Evolutionary conservation across 2,797 vertebrate genomes (phyloP), one percentile per base, ranked within the genome.

Genomic region (Sternarchorhynchus goeldii): DNA sequence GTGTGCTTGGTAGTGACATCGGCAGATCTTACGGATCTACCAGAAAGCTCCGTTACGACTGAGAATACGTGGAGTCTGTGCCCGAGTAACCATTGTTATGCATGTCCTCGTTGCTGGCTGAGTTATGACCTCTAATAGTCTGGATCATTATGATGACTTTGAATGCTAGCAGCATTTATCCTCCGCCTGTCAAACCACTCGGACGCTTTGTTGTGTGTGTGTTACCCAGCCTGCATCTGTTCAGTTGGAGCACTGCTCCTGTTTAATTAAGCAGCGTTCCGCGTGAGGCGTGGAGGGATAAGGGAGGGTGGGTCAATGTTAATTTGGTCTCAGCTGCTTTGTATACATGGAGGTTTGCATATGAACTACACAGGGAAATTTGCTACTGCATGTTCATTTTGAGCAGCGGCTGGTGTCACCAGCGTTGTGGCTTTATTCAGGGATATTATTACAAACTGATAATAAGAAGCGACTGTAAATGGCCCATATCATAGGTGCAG

Each of bases 221-320:
- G 83, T 90, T 88, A 85, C 89, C 88, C 87, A 87, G 74, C 81
- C 86, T 76, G 32, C 82, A 88, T 87, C 55, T 72, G 60, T 31
- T 66, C 82, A 82, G 84, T 71, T 81, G 84, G 81, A 81, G 79
- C 82, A 75, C 21, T 45, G 81, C 76, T 88, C 79, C 84, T 81
- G 77, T 88, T 88, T 87, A 80, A 86, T 76, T 85, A 83, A 87
- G 81, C 82, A 81, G 76, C 66, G 75, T 81, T 85, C 82, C 86
- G 83, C 82, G 73, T 86, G 71, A 88, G 82, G 78, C 14, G 12
- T 36, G 80, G 39, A 62, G 53, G 39, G 68, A 75, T 69, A 72
- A 66, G 57, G 73, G 50, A 70, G 75, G 73, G 60, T 14, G 18
- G 66, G 76, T 75, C 81, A 83, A 83, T 81, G 76, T 69, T 77